A percentile compares a stretch with the other conserved stretches of the same genome.
Conservation (phyloP, 2,888 invertebrate species). For the Drosophila glabriapex region DNA sequence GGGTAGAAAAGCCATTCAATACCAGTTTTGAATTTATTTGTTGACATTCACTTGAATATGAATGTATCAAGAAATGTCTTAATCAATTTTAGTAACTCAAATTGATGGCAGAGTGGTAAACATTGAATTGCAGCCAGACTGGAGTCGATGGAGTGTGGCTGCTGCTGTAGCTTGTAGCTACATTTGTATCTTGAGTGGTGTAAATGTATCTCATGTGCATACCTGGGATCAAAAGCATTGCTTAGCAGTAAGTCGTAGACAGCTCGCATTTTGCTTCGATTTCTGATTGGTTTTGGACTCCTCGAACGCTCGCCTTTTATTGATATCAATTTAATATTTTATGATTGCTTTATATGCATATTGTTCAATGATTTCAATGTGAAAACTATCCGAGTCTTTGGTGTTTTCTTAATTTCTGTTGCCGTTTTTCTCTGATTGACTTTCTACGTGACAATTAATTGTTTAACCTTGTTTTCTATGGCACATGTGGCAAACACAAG, state of each 20-base stretch:
- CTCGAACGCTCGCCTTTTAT: slow-evolving; percentile 33
- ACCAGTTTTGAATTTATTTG: not conserved
- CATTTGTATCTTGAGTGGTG: not conserved
- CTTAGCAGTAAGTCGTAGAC: slow-evolving; percentile 76
- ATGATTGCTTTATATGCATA: slow-evolving; percentile 38
- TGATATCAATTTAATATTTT: slow-evolving; percentile 59
- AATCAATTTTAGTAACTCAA: not conserved
- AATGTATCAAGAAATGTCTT: not conserved
- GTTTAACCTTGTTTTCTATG: slow-evolving; percentile 1
- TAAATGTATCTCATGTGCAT: slow-evolving; percentile 35
- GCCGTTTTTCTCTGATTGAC: not conserved
- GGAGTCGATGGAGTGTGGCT: too few species aligned
- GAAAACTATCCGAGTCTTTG: slow-evolving; percentile 2
- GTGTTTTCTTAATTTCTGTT: slow-evolving; percentile 1
- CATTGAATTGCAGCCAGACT: not conserved
- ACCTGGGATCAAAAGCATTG: slow-evolving; percentile 81
- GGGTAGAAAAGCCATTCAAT: not conserved
- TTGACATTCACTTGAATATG: not conserved
- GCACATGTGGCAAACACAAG: not conserved
- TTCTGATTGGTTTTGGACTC: slow-evolving; percentile 22
- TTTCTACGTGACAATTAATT: slow-evolving; percentile 2
- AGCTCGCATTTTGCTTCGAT: slow-evolving; percentile 69
- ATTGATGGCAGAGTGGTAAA: not conserved
- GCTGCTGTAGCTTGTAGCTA: not conserved
- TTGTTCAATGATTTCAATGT: slow-evolving; percentile 31